phyloP scores from a whole-genome alignment of 2,888 invertebrate species.

The Oxyteleia sp. region DNA sequence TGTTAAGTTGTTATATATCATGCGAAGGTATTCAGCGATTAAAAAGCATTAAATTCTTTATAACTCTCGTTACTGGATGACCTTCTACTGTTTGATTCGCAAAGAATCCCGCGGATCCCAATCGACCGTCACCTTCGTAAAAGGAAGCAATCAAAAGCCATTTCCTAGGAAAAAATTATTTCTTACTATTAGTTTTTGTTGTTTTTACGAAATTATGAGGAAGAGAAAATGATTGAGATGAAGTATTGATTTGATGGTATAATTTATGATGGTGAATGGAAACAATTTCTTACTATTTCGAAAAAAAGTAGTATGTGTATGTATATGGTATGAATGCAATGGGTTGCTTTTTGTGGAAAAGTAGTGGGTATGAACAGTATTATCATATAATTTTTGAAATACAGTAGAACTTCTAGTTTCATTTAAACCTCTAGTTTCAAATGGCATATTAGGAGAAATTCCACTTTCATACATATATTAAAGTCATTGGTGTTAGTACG shows the following conservation, averaged over 20 bases:
- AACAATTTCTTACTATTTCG: too few species aligned
- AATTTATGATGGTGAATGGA: not conserved
- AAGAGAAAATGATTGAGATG: not conserved
- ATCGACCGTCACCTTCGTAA: not conserved
- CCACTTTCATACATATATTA: too few species aligned
- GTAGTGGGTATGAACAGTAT: too few species aligned
- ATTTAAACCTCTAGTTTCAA: too few species aligned
- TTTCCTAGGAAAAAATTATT: not conserved
- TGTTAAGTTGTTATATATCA: conserved; percentile 80
- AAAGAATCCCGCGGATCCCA: conserved; percentile 24
- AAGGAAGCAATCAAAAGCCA: not conserved
- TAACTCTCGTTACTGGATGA: conserved; percentile 74
- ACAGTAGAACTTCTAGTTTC: too few species aligned
- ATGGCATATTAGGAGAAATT: too few species aligned
- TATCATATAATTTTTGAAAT: too few species aligned
- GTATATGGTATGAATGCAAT: too few species aligned
- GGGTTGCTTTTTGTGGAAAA: too few species aligned
- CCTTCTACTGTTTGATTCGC: conserved; percentile 26
- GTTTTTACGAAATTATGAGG: not conserved
- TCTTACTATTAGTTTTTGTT: not conserved
- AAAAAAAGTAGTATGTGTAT: too few species aligned
- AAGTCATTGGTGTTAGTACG: too few species aligned
- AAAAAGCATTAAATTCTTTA: conserved; percentile 82
- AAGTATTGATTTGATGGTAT: not conserved
- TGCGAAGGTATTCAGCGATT: conserved; percentile 75